Base-by-base conservation (phyloP, 23 tunicate species). In the Ciona savignyi region DNA sequence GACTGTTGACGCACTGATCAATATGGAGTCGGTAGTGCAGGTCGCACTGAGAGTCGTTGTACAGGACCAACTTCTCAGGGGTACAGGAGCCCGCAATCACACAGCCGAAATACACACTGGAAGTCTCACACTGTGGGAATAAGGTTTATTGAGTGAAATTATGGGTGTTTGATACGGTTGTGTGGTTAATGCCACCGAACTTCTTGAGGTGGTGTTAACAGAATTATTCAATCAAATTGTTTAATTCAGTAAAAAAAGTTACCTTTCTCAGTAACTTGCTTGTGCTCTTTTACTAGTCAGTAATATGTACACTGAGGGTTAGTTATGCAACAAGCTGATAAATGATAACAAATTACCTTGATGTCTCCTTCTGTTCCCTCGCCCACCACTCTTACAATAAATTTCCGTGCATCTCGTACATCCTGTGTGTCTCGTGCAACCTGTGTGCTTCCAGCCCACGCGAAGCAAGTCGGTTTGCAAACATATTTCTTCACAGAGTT, bases 351-450 rank as follows among this genome's bases (percentile, higher is more conserved):
- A 21, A 62, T 70, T 34, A 89, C 97, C 77, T 74, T 79, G 35
- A 90, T 74, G 4, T 90, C 85, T 2, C 97, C 97, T 29, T 70
- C 66, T 27, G 24, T 30, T 27, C 91, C 97, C 65, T 91, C 97
- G 20, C 79, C 86, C 4, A 91, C 76, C 1, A 68, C 75, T 35
- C 97, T 42, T 0, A 91, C 32, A 20, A 51, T 65, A 65, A 75
- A 85, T 26, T 60, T 76, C 23, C 34, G 61, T 26, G 86, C 75
- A 23, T 77, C 73, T 25, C 27, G 30, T 0, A n/a, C 33, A 32
- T 60, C 76, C 11, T 34, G 34, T 0, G 32, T 60, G 1, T 26
- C 20, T 1, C 24, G 2, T 1, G 63, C 25, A 1, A 61, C 61
- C 25, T 31, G 4, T 3, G 65, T 64, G 2, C 4, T 27, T 28